These are phyloP conservation scores for Drosophila kurseongensis DNA, from an alignment of 1,140 invertebrate species.

Conservation along the genomic window DNA sequence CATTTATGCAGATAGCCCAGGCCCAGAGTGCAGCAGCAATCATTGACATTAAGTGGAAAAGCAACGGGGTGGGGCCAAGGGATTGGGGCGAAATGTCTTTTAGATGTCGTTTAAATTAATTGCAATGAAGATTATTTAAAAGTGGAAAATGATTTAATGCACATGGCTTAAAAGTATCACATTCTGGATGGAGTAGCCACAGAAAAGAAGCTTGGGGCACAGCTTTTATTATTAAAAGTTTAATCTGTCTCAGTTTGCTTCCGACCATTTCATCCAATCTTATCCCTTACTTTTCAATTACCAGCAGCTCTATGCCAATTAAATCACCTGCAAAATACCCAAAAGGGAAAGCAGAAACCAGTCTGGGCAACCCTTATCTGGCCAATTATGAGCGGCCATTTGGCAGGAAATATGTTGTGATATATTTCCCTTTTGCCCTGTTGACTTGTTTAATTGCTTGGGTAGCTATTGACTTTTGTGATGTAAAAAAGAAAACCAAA, in stretches of 20 bases:
- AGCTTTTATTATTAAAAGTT: not conserved
- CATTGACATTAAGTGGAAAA: slow-evolving; percentile 74
- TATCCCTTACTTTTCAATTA: slow-evolving; percentile 43
- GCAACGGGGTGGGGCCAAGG: not conserved
- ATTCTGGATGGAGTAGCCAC: not conserved
- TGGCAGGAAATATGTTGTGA: slow-evolving; percentile 39
- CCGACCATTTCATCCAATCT: slow-evolving; percentile 22
- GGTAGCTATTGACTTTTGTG: slow-evolving; percentile 33
- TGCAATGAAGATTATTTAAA: slow-evolving; percentile 43
- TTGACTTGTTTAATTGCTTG: slow-evolving; percentile 32
- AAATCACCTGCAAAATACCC: slow-evolving; percentile 31
- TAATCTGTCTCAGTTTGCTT: slow-evolving; percentile 5
- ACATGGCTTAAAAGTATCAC: slow-evolving; percentile 5
- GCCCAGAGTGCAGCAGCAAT: slow-evolving; percentile 49
- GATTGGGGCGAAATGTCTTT: slow-evolving; percentile 58
- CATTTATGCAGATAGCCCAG: slow-evolving; percentile 72
- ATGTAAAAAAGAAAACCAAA: not conserved
- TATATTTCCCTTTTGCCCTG: slow-evolving; percentile 8
- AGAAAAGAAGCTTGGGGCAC: slow-evolving; percentile 2
- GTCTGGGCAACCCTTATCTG: slow-evolving; percentile 24
- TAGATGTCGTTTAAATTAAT: slow-evolving; percentile 78
- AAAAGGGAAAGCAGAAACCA: slow-evolving; percentile 20
- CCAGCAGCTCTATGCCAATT: slow-evolving; percentile 36
- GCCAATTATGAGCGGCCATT: slow-evolving; percentile 48
- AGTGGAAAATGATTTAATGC: slow-evolving; percentile 30